phyloP scores from a whole-genome alignment of 2,797 vertebrate species.

The Taeniopygia guttata region DNA sequence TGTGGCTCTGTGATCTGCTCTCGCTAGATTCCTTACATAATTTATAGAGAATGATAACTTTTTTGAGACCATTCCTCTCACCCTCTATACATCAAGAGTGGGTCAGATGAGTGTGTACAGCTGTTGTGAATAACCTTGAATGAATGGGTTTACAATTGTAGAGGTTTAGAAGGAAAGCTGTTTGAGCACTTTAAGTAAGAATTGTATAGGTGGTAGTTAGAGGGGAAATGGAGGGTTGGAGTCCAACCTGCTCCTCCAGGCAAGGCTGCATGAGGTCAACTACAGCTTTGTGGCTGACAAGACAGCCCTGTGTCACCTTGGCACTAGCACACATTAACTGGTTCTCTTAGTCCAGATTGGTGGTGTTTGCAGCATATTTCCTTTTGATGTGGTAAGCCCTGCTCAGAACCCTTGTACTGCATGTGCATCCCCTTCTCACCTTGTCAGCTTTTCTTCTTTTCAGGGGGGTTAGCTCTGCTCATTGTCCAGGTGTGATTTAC shows the following conservation, averaged over 20 bases:
- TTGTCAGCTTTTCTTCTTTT: neutral
- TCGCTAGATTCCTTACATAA: neutral
- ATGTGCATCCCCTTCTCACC: neutral
- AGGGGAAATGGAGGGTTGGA: neutral
- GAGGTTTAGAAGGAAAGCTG: neutral
- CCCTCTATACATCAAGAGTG: neutral
- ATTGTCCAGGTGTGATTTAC: neutral
- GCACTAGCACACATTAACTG: neutral
- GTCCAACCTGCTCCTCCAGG: neutral
- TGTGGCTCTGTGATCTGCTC: neutral
- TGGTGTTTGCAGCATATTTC: neutral
- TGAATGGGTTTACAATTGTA: neutral
- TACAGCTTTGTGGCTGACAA: neutral
- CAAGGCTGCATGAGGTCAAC: neutral
- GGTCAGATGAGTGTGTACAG: neutral
- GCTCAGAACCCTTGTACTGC: neutral
- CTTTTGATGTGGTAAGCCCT: neutral
- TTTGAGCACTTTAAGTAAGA: neutral
- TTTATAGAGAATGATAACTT: neutral
- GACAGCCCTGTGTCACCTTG: neutral
- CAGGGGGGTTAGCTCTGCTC: rapidly evolving
- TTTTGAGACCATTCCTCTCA: neutral
- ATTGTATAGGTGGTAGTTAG: neutral
- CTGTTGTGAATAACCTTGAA: neutral
- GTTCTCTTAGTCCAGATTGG: neutral